phyloP scores from a whole-genome alignment of 35 echinoderm and acorn worm species.

The Strongylocentrotus purpuratus region DNA sequence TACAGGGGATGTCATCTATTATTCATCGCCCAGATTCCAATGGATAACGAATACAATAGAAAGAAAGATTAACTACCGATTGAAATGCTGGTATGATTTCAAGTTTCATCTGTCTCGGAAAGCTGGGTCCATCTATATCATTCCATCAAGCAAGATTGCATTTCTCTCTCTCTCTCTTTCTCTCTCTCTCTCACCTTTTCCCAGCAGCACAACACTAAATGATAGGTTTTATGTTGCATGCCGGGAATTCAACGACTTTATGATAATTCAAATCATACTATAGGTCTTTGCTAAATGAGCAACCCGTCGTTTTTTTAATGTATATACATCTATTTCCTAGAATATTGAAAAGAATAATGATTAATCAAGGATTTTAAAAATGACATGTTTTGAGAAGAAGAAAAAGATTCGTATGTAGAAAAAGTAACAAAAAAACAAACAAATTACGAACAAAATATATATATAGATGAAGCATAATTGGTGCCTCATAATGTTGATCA shows the following conservation, averaged over 20 bases:
- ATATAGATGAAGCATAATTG: no score
- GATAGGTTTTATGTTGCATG: neutral
- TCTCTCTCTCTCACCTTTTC: neutral
- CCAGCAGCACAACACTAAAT: neutral
- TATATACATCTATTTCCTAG: no score
- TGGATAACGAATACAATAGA: neutral
- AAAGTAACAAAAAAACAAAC: no score
- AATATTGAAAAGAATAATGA: no score
- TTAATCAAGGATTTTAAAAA: no score
- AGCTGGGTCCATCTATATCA: neutral
- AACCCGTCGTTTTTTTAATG: no score
- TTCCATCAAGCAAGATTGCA: neutral
- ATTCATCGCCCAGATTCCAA: neutral
- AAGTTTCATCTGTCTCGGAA: slow-evolving; percentile 17
- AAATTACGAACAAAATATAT: no score
- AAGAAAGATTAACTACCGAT: neutral
- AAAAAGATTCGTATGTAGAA: no score
- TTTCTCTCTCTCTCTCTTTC: neutral
- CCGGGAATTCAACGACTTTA: neutral
- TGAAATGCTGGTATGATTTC: neutral
- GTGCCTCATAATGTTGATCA: no score
- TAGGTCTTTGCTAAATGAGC: no score
- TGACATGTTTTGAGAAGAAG: no score
- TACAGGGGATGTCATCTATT: neutral
- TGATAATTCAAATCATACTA: no score